Base-by-base conservation (phyloP, 2,888 invertebrate genomes). In the Microplitis manilae region DNA sequence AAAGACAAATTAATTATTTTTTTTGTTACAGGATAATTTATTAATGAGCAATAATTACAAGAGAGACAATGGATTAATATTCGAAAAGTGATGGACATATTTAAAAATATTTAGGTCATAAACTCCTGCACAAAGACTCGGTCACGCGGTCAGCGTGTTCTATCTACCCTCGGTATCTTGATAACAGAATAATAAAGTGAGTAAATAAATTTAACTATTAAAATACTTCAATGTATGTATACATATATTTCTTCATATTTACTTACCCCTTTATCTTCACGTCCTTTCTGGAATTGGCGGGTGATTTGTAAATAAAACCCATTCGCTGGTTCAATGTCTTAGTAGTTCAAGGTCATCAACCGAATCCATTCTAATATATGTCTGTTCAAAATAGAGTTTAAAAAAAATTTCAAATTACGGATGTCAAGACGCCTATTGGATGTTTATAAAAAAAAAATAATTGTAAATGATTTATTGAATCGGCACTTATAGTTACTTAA, bases 121-220 rank as follows among this genome's bases (percentile, higher is more conserved):
- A 30, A 73, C 73, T 60, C 61, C 17, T 65, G 73, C 50, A 30
- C 30, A 59, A 67, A 73, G 67, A 77, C 60, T 77, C 69, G 73
- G 77, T 77, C 70, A 77, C 69, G 38, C 64, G 77, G 77, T 73
- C 77, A 65, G 59, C 60, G 50, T 13, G 69, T 67, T 20, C 60
- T 65, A 77, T 77, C 77, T 76, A 67, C 50, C 76, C 61, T 73
- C 59, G n/a, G 20, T 50, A 77, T 77, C 77, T 64, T 15, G n/a
- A n/a, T 39, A 8, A 61, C 15, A 17, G 20, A 7, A 70, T 61
- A 59, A 70, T 69, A 77, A 70, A 73, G 77, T 77, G 77, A 73
- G 77, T 69, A 62, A 39, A 13, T 17, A 39, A 39, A 15, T 38
- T 50, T 4, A 50, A 50, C 2, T 50, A 50, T 50, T 50, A 13